Evolutionary conservation across 2,113 vertebrate genomes (phyloP).

Genomic region (Gnathonemus echidnorhynchus): DNA sequence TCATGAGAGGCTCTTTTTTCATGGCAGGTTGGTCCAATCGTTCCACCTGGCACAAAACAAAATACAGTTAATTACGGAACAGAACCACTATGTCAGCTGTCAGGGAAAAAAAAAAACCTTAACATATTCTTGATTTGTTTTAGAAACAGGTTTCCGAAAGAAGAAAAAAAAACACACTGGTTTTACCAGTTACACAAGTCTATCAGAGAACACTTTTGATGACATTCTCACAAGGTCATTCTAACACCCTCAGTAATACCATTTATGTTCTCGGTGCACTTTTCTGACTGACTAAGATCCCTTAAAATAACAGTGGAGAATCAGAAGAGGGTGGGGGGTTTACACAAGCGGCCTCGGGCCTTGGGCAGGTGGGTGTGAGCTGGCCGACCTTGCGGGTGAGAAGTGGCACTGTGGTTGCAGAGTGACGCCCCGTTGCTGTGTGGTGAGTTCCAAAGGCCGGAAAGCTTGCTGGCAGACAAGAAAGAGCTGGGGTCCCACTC

Average conservation of each 20-base stretch:
- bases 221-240: background rate
- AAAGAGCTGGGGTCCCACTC: conserved; percentile 99
- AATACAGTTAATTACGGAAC: background rate
- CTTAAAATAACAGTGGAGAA: background rate
- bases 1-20: conserved; percentile 65
- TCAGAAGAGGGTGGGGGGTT: background rate
- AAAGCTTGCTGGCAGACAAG: conserved; percentile 96
- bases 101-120: background rate
- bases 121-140: background rate
- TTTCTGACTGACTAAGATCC: background rate
- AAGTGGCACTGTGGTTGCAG: conserved; percentile 69
- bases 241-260: background rate
- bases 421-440: conserved; percentile 77
- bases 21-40: conserved; percentile 52
- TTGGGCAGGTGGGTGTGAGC: background rate
- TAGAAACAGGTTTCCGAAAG: background rate
- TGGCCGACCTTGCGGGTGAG: conserved; percentile 61
- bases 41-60: conserved; percentile 41
- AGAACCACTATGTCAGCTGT: background rate
- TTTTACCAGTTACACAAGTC: conserved; percentile 11
- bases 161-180: background rate
- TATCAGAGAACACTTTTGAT: background rate
- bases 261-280: background rate
- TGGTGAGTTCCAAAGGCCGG: conserved; percentile 92
- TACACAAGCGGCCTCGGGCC: background rate